Base-by-base conservation (phyloP, 2,888 invertebrate genomes). In the Ichneumon xanthorius region DNA sequence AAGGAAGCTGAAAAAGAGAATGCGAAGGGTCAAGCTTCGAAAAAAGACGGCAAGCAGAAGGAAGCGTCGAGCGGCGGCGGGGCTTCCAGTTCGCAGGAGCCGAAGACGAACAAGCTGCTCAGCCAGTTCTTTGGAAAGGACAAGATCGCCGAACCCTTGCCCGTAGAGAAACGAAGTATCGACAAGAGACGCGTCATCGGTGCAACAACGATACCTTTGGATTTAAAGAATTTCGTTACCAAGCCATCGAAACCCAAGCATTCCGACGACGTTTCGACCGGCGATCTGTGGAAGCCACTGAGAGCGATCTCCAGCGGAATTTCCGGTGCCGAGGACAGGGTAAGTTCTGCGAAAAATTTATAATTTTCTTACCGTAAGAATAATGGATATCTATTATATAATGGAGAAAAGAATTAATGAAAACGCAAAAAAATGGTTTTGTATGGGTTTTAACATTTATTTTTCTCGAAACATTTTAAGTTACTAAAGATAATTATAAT, bases 241-340 rank as follows among this genome's bases (percentile, higher is more conserved):
- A 96, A 95, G 93, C 95, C 96, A 76, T 95, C 95, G 85, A 96
- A 96, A 86, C 83, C 92, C 3, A 93, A 93, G 79, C 91, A 93
- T 80, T 67, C 91, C 88, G 95, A 95, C 83, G 94, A 95, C 82
- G 95, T 95, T 80, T 96, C 96, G 9, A 96, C 96, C 4, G 96
- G 96, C 4, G 96, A 97, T 92, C 95, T 96, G 90, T 97, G 97
- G 97, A 95, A 96, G 89, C 95, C 95, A 33, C 94, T 96, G 73
- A 95, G 95, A 90, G 96, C 96, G 65, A 96, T 96, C 68, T 94
- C 96, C 0, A 96, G 96, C 91, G 96, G 96, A 48, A 94, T 96
- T 80, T 92, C 95, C 50, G 96, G 96, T 88, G 94, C 95, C 5
- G 92, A 93, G 70, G 93, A 94, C 37, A 93, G 95, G 92, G 96